Evolutionary conservation across 2,888 invertebrate genomes (phyloP), one percentile per base, ranked within the genome.

Genomic region (Lasioglossum figueresi): DNA sequence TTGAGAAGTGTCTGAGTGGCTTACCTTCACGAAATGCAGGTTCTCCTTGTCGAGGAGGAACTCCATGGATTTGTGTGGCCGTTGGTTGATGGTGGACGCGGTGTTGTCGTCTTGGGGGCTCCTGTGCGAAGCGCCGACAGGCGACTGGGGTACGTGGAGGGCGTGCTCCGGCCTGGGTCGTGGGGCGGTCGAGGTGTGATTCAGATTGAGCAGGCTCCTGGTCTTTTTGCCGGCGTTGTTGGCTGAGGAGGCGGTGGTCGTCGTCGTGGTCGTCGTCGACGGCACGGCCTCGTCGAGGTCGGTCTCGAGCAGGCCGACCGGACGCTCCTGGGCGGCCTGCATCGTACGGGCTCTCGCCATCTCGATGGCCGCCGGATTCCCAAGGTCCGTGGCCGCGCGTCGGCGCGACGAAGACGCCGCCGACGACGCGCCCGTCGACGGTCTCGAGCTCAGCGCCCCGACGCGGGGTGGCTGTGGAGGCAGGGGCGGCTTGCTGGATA

Each of bases 11-110:
- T 14, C 8, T 0, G 68, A 76, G 43, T 37, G 16, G 84, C 97
- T 97, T 94, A 98, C 98, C 98, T 98, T 97, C 92, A 97, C 97
- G 92, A 97, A 97, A 94, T 97, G 97, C 94, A 98, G 97, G 96
- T 98, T 98, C 95, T 98, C 98, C 96, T 98, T 98, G 96, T 98
- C 98, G 95, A 98, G 96, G 95, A 98, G 97, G 96, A 98, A 98
- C 96, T 98, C 98, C 98, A 98, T 98, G 95, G 98, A 98, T 96
- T 98, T 98, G 96, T 98, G 98, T 77, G 97, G 97, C 89, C 96
- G 93, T 89, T 95, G 94, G 88, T 94, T 91, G 87, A 92, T 91
- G 85, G 89, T 89, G 85, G 89, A 89, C 78, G 94, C 96, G 94
- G 93, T 78, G 82, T 91, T 91, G 86, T 93, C 91, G 90, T 87